Conservation (phyloP, 2,113 vertebrate genomes). For the Erythrocebus patas region DNA sequence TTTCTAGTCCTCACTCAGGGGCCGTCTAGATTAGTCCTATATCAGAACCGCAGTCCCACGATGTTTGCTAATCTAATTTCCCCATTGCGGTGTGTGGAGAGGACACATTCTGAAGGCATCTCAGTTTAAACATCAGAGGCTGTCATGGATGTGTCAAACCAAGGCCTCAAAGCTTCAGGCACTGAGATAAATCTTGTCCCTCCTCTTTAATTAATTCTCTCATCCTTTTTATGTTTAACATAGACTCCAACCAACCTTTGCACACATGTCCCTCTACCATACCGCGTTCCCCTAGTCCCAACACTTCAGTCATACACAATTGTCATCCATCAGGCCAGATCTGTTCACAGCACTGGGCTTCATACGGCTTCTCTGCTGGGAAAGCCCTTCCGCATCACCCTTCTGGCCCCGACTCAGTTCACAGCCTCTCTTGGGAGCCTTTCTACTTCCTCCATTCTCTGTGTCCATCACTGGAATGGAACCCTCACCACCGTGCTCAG, state of each 20-base stretch:
- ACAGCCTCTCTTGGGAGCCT: not conserved
- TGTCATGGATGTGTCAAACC: not conserved
- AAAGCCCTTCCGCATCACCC: not conserved
- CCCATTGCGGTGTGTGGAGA: not conserved
- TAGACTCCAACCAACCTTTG: not conserved
- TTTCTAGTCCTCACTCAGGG: not conserved
- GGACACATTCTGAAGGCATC: not conserved
- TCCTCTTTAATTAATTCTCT: conserved; percentile 51
- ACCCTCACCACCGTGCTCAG: not conserved
- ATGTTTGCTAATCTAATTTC: not conserved
- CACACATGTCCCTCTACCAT: not conserved
- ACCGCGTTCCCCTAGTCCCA: not conserved
- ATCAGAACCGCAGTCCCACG: not conserved
- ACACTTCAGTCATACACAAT: not conserved
- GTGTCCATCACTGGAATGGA: not conserved
- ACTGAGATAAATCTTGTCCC: not conserved
- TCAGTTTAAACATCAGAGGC: not conserved
- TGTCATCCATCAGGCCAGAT: not conserved
- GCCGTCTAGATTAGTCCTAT: not conserved
- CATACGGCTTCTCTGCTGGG: too few species aligned
- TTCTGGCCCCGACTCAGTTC: not conserved
- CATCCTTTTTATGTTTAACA: conserved; percentile 4
- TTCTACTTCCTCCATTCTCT: not conserved
- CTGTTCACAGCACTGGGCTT: not conserved
- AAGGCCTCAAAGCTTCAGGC: not conserved